Base-by-base conservation (phyloP, 1,140 invertebrate species). In the Cephus cinctus region DNA sequence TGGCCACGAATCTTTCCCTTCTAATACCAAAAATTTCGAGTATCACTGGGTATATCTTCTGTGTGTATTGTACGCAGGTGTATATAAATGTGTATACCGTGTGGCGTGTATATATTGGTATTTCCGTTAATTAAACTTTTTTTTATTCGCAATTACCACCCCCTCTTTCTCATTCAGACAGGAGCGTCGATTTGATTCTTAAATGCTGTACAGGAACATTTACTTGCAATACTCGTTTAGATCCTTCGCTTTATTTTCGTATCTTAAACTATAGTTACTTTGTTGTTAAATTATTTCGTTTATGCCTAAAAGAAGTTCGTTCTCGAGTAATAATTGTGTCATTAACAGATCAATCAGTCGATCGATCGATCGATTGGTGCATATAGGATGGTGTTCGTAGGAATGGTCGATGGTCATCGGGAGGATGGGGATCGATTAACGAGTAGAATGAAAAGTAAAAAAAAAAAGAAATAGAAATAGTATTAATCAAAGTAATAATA, bases 131-230 rank as follows among this genome's bases (percentile, higher is more conserved):
- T 47, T n/a, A 34, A 12, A 32, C 20, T 40, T 39, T 49, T 47
- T 21, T 23, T 45, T 22, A 14, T 40, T 47, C 40, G 43, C 53
- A 8, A 15, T 16, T 40, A 16, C 5, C 27, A 22, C 41, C n/a
- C 43, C 25, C 45, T 30, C 18, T 4, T 19, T 38, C 14, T 27
- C 30, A 23, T 23, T 36, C 65, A 54, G 61, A 69, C 65, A 65
- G 67, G 54, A 65, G 61, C 69, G 58, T 69, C 61, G 54, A n/a
- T 76, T 76, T 76, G 71, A 77, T 77, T 73, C 67, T 76, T 77
- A 76, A 76, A 76, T 76, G 75, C 72, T 76, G 74, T 75, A 73
- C 70, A 77, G 75, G 74, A 78, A 77, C 74, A 76, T 78, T 76
- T 68, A 73, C 67, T 73, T 68, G 50, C 57, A 65, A 70, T 64